Conservation (phyloP, 2,888 invertebrate species). For the Arge pagana region DNA sequence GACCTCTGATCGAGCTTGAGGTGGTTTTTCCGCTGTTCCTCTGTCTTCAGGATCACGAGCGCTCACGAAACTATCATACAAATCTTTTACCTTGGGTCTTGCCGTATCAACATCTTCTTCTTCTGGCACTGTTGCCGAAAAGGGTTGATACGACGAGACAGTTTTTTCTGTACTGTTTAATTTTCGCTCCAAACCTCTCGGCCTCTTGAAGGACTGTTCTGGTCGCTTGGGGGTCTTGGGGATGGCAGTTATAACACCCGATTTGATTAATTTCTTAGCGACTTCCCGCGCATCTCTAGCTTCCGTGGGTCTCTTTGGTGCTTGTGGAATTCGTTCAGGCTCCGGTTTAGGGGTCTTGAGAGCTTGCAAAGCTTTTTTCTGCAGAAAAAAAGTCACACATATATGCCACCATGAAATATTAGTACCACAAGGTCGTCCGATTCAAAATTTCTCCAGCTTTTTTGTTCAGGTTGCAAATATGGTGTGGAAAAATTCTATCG, state of each 20-base stretch:
- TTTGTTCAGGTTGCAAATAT: no score
- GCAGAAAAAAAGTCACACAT: constrained; percentile 31
- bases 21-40: constrained; percentile 55
- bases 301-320: constrained; percentile 84
- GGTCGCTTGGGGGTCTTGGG: constrained; percentile 83
- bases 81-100: constrained; percentile 65
- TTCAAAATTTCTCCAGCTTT: no score
- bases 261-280: constrained; percentile 91
- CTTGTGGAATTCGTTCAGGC: constrained; percentile 77
- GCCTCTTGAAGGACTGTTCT: constrained; percentile 91
- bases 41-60: constrained; percentile 69
- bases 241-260: constrained; percentile 87
- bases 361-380: constrained; percentile 83
- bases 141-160: constrained; percentile 88
- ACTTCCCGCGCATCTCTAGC: constrained; percentile 93
- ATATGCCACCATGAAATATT: no score
- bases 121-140: constrained; percentile 82
- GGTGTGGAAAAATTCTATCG: no score
- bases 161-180: constrained; percentile 73
- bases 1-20: constrained; percentile 60
- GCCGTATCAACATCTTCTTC: constrained; percentile 65
- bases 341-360: constrained; percentile 88
- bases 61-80: constrained; percentile 79
- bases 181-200: constrained; percentile 79
- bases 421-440: no score